phyloP scores from a whole-genome alignment of 64 coral and sea anemone species.

The Montipora foliosa region DNA sequence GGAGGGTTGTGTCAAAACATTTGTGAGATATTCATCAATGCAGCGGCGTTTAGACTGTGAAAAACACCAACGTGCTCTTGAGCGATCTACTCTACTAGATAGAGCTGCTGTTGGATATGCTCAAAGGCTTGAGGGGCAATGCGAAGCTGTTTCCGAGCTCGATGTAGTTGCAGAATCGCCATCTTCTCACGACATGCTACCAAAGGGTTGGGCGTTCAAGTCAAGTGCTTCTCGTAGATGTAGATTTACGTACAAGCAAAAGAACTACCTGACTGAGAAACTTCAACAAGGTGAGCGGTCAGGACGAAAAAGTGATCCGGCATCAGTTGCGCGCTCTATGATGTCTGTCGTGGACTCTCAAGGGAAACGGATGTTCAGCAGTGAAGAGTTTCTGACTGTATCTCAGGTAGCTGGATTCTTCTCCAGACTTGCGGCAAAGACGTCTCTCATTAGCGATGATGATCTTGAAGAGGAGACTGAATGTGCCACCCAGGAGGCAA shows the following conservation, averaged over 20 bases:
- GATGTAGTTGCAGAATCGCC: constrained; percentile 29
- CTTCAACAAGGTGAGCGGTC: constrained; percentile 84
- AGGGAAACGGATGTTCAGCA: no score
- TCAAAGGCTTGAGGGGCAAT: constrained; percentile 69
- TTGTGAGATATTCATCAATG: constrained; percentile 34
- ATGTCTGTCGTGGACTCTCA: constrained; percentile 70
- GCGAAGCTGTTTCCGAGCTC: constrained; percentile 27
- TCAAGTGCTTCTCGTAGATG: constrained; percentile 41
- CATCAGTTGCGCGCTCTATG: constrained; percentile 81
- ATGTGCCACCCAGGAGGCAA: constrained; percentile 63
- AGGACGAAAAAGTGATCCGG: constrained; percentile 79
- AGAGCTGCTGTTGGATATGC: constrained; percentile 61
- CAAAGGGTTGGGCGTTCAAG: constrained; percentile 73
- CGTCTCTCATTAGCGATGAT: no score
- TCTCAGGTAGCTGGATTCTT: no score
- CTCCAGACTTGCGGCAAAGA: no score
- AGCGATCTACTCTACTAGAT: constrained; percentile 61
- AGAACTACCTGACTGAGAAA: constrained; percentile 76
- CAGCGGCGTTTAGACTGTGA: constrained; percentile 40
- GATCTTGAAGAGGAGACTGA: no score
- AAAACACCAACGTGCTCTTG: constrained; percentile 59
- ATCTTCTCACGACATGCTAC: constrained; percentile 33
- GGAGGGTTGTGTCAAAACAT: constrained; percentile 50
- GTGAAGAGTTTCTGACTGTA: no score
- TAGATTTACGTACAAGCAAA: constrained; percentile 68